Conservation (phyloP, 1,140 invertebrate genomes). For the Fopius arisanus region DNA sequence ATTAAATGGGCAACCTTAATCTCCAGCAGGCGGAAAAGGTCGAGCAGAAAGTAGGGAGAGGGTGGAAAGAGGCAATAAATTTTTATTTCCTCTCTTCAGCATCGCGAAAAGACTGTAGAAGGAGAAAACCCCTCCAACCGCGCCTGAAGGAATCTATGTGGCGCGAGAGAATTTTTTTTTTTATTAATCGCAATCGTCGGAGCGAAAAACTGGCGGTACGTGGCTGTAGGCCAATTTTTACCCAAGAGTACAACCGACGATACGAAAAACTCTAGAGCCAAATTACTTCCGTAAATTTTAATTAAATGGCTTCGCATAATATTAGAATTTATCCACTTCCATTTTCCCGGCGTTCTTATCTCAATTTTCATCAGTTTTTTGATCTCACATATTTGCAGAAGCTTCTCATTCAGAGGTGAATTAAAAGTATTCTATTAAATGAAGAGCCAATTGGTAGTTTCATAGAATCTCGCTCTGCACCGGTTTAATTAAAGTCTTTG, state of each 20-base stretch:
- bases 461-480: too few species aligned
- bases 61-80: not conserved
- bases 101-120: not conserved
- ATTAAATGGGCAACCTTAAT: not conserved
- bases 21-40: not conserved
- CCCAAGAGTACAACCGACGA: not conserved
- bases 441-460: too few species aligned
- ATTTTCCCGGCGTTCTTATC: slow-evolving; percentile 1
- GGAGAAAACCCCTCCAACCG: not conserved
- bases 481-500: too few species aligned
- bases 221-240: slow-evolving; percentile 2
- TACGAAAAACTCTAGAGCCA: not conserved
- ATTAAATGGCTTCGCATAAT: slow-evolving; percentile 14
- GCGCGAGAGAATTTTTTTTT: slow-evolving; percentile 13
- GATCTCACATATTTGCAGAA: not conserved
- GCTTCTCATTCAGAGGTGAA: not conserved
- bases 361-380: slow-evolving; percentile 42
- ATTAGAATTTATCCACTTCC: not conserved
- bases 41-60: not conserved
- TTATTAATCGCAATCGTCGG: slow-evolving; percentile 31
- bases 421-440: too few species aligned
- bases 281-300: slow-evolving; percentile 13
- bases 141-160: slow-evolving; percentile 24
- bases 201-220: slow-evolving; percentile 11
- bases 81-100: not conserved